Evolutionary conservation across 2,888 invertebrate species (phyloP), one percentile per base, ranked within the genome.

Genomic region (Callyntrura guangdongensis): DNA sequence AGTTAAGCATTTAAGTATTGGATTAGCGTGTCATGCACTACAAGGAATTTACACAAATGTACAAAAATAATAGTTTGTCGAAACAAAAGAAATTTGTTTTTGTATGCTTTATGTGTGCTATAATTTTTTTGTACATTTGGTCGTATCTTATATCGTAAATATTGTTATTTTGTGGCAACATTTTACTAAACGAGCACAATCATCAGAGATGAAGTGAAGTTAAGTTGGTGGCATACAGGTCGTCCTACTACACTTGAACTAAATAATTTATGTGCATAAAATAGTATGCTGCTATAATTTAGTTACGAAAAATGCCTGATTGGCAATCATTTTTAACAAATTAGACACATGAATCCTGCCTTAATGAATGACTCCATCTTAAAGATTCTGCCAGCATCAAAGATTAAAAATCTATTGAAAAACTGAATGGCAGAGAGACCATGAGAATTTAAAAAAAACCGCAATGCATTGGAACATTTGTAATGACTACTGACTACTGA

Each of bases 251-350:
- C 90, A 90, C 90, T 90, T 90, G 90, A 90, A 82, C 86, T 90
- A 79, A 86, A 90, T 90, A 90, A 86, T 86, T 90, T 90, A 90
- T 90, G 90, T 86, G 82, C 90, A 90, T 86, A 86, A 79, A 86
- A 64, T 45, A 27, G 82, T 22, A 61, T 17, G 45, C n/a, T 53
- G 47, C 82, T 82, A 82, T 22, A 61, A 82, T 64, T 61, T 89
- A 45, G 45, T 90, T 86, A 53, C 86, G 86, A 90, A 90, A n/a
- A 90, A 90, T 79, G 79, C 67, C 53, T 86, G 79, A 90, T 86
- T 86, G 61, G 85, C 81, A 90, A 90, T 81, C 85, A 49, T 81
- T 59, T 81, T 86, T 67, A 61, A 69, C 86, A 84, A 90, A 90
- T 90, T 61, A 61, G 61, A 64, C 22, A 20, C 45, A 81, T 36